Conservation (phyloP, 64 coral and sea anemone genomes). For the Montipora efflorescens region DNA sequence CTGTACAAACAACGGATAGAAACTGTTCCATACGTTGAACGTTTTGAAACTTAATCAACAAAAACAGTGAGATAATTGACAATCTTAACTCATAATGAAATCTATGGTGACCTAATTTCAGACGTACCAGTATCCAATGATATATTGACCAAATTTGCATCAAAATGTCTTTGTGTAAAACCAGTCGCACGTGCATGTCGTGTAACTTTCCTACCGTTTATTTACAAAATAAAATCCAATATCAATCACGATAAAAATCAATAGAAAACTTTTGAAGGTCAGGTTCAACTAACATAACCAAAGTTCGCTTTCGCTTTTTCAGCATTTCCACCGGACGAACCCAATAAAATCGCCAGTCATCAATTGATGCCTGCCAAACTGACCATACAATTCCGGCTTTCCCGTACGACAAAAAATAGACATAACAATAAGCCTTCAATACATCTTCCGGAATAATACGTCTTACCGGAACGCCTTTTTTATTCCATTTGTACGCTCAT, state of each 20-base stretch:
- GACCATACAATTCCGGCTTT: not conserved
- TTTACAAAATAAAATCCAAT: not conserved
- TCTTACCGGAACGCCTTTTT: not conserved
- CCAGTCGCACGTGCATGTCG: not conserved
- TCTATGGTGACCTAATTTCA: not conserved
- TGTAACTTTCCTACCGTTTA: not conserved
- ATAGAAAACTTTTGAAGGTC: not conserved
- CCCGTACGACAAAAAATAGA: not conserved
- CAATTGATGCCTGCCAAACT: not conserved
- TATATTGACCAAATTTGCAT: not conserved
- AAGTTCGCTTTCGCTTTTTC: not conserved
- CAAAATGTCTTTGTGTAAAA: not conserved
- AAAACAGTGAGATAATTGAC: not conserved
- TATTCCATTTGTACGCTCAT: not conserved
- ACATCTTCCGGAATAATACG: not conserved
- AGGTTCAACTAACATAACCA: not conserved
- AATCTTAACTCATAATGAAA: not conserved
- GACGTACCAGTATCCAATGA: not conserved
- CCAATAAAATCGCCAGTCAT: not conserved
- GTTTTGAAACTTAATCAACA: not conserved
- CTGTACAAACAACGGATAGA: not conserved
- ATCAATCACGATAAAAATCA: not conserved
- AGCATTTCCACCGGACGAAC: not conserved
- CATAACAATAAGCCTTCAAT: not conserved
- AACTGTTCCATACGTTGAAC: slow-evolving; percentile 1